Percentiles rank a stretch among this genome's conserved stretches.
phyloP scores from a whole-genome alignment of 2,888 invertebrate genomes.

The Caenorhabditis sulstoni region DNA sequence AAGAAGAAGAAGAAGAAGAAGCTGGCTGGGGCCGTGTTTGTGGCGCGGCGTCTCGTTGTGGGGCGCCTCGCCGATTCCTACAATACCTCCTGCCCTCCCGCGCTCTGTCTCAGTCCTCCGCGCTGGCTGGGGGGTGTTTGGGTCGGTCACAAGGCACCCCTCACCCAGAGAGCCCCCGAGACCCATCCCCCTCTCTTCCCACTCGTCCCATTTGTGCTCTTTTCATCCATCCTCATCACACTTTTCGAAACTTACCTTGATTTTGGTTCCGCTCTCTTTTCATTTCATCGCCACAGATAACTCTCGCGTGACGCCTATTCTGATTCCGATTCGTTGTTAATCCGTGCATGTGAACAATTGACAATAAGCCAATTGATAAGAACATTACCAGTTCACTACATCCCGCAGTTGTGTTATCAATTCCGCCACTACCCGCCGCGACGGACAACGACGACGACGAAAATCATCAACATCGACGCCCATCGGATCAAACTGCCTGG shows the following conservation, averaged over 20 bases:
- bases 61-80: conserved; percentile 49
- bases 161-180: conserved; percentile 23
- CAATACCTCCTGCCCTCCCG: conserved; percentile 51
- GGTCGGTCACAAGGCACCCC: conserved; percentile 61
- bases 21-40: conserved; percentile 30
- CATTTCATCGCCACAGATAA: neutral
- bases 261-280: conserved; percentile 11
- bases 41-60: conserved; percentile 54
- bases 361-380: conserved; percentile 16
- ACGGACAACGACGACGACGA: too few relatives aligned
- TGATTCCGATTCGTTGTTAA: too few relatives aligned
- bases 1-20: conserved; percentile 20
- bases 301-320: too few relatives aligned
- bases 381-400: too few relatives aligned
- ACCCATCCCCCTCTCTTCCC: conserved; percentile 10
- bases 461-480: conserved; percentile 20
- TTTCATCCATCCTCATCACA: conserved; percentile 11
- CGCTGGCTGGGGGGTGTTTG: conserved; percentile 46
- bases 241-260: neutral
- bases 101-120: conserved; percentile 35
- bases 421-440: neutral
- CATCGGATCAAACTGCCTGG: conserved; percentile 43
- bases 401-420: conserved; percentile 27
- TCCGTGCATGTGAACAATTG: conserved; percentile 30
- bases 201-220: conserved; percentile 29